phyloP scores from a whole-genome alignment of 2,797 vertebrate genomes.

The Moxostoma hubbsi region DNA sequence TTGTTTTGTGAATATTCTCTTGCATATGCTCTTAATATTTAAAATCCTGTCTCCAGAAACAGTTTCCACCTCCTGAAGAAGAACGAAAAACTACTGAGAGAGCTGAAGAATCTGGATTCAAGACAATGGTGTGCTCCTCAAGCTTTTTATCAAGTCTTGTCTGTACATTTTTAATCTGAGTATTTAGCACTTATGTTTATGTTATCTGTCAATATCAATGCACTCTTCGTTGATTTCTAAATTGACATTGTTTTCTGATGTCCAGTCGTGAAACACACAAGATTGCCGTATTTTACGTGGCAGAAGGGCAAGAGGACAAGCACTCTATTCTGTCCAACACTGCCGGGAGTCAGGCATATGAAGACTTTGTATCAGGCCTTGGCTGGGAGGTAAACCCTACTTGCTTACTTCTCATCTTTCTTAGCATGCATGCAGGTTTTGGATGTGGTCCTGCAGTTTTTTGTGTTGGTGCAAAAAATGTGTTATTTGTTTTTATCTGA shows the following conservation, averaged over 20 bases:
- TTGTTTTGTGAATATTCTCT: background rate
- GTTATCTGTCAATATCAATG: no score
- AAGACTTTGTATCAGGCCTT: slow-evolving; percentile 97
- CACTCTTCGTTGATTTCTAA: background rate
- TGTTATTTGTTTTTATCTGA: no score
- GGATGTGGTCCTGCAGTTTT: no score
- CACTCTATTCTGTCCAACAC: slow-evolving; percentile 98
- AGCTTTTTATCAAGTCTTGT: background rate
- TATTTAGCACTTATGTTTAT: no score
- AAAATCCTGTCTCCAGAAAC: slow-evolving; percentile 78
- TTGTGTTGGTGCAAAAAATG: no score
- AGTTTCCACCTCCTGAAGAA: slow-evolving; percentile 98
- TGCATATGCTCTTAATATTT: background rate
- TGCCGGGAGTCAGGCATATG: slow-evolving; percentile 95
- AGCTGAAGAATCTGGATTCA: slow-evolving; percentile 97
- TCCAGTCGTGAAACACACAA: slow-evolving; percentile 96
- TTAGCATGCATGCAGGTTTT: no score
- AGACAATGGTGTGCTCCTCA: slow-evolving; percentile 87
- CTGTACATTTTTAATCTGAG: no score
- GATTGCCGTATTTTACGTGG: slow-evolving; percentile 98
- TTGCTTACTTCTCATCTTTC: no score
- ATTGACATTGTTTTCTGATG: background rate
- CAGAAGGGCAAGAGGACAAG: slow-evolving; percentile 98
- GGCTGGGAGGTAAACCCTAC: slow-evolving; percentile 91
- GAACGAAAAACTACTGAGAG: slow-evolving; percentile 96